Evolutionary conservation across 2,797 vertebrate genomes (phyloP).

Genomic region (Oophaga sylvatica): DNA sequence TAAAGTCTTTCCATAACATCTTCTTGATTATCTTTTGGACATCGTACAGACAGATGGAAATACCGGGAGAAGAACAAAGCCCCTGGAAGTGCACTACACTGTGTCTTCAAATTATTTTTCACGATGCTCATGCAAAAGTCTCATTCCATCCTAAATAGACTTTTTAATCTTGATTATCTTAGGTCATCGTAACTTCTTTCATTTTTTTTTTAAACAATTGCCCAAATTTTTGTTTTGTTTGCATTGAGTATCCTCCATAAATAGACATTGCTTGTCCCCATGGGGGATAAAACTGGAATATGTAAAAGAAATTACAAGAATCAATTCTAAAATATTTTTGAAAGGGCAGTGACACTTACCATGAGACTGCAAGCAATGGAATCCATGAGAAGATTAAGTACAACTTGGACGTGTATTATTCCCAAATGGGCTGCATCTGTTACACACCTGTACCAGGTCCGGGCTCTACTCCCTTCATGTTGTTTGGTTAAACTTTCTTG

Average conservation of each 20-base stretch:
- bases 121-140: not conserved
- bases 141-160: not conserved
- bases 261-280: not conserved
- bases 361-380: no score
- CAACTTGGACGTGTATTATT: no score
- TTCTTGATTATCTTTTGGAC: constrained; percentile 47
- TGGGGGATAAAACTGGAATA: not conserved
- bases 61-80: constrained; percentile 15
- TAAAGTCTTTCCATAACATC: not conserved
- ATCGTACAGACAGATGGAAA: not conserved
- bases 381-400: no score
- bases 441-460: no score
- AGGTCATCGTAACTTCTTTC: not conserved
- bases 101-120: not conserved
- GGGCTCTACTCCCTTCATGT: no score
- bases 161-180: no score
- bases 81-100: not conserved
- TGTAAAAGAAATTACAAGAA: not conserved
- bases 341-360: no score
- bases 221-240: not conserved
- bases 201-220: not conserved
- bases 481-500: no score
- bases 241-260: not conserved
- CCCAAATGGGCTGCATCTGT: no score
- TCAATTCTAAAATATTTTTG: no score